These are phyloP conservation scores for Xiphophorus birchmanni DNA, from an alignment of 2,797 vertebrate genomes.

Conservation along the genomic window DNA sequence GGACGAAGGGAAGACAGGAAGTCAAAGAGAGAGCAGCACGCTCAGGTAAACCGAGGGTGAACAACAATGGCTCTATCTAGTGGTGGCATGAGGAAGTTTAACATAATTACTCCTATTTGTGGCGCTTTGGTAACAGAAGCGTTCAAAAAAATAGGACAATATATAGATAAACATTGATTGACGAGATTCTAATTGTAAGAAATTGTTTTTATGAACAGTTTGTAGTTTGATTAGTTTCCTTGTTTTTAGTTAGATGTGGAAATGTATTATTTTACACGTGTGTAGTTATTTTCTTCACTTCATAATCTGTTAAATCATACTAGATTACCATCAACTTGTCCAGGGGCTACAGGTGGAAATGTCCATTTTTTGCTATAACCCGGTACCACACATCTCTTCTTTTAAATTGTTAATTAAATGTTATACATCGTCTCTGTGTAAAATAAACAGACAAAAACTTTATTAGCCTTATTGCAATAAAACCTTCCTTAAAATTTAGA, in stretches of 20 bases:
- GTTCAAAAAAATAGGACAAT: not conserved
- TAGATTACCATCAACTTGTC: too few species aligned
- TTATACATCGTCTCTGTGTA: too few species aligned
- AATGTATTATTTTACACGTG: too few species aligned
- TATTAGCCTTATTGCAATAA: not conserved
- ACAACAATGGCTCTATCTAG: not conserved
- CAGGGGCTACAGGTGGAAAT: too few species aligned
- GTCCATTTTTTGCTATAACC: too few species aligned
- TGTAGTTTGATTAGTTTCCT: too few species aligned
- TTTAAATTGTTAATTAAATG: too few species aligned
- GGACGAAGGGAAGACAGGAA: constrained; percentile 80
- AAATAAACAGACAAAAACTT: not conserved
- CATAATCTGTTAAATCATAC: too few species aligned
- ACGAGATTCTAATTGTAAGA: not conserved
- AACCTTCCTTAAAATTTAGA: not conserved
- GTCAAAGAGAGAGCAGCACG: constrained; percentile 77
- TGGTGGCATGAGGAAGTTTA: not conserved
- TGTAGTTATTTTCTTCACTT: too few species aligned
- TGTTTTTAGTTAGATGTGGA: too few species aligned
- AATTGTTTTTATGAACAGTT: too few species aligned
- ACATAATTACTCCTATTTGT: not conserved
- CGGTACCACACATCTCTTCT: too few species aligned
- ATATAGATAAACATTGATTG: not conserved
- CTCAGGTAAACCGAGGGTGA: constrained; percentile 69
- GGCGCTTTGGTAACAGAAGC: not conserved